Evolutionary conservation across 1,140 invertebrate species (phyloP).

Genomic region (Bradysia coprophila): DNA sequence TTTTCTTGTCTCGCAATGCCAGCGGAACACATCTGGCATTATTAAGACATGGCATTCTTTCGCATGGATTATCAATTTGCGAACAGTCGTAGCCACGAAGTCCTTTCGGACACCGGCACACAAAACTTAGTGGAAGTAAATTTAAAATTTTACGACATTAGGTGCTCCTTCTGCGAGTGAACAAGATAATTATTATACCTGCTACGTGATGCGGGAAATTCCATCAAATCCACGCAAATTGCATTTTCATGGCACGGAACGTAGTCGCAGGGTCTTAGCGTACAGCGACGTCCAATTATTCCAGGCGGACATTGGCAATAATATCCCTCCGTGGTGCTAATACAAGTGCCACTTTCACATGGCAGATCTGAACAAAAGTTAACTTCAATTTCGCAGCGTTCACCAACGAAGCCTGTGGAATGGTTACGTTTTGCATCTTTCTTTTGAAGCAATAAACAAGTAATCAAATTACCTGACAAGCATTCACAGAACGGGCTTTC

Average conservation of each 20-base stretch:
- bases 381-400: slow-evolving; percentile 24
- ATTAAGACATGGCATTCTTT: slow-evolving; percentile 27
- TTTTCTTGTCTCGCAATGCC: background rate
- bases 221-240: slow-evolving; percentile 29
- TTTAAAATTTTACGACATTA: too few species aligned
- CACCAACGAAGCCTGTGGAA: too few species aligned
- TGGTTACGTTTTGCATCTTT: too few species aligned
- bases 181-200: too few species aligned
- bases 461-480: slow-evolving; percentile 24
- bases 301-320: slow-evolving; percentile 37
- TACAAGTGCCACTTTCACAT: slow-evolving; percentile 37
- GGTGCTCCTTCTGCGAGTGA: too few species aligned
- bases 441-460: too few species aligned
- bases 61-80: slow-evolving; percentile 32
- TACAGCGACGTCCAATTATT: slow-evolving; percentile 31
- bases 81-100: slow-evolving; percentile 26
- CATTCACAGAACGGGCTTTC: slow-evolving; percentile 33
- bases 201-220: slow-evolving; percentile 15
- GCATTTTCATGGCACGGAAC: slow-evolving; percentile 28
- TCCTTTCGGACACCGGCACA: slow-evolving; percentile 32
- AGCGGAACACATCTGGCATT: slow-evolving; percentile 29
- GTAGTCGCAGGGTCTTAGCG: slow-evolving; percentile 33
- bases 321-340: slow-evolving; percentile 27
- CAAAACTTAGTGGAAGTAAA: too few species aligned
- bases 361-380: slow-evolving; percentile 25